These are phyloP conservation scores for Equus quagga DNA, from an alignment of 2,113 vertebrate genomes.

Conservation along the genomic window DNA sequence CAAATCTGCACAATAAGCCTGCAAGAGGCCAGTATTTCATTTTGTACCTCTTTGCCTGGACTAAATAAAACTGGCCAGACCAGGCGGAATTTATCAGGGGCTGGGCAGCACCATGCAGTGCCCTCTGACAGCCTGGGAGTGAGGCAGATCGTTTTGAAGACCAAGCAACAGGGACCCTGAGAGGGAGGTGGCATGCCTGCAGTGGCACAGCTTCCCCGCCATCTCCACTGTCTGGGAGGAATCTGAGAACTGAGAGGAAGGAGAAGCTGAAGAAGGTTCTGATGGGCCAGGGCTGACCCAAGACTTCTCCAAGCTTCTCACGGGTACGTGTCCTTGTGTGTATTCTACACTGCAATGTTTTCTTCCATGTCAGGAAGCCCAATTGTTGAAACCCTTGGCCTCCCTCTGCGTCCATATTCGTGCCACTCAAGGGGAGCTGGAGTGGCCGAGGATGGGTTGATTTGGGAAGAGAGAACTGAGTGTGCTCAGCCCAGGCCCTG, in stretches of 20 bases:
- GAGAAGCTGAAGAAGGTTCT: accelerated
- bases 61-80: accelerated
- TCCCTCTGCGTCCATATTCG: accelerated
- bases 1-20: too few species aligned
- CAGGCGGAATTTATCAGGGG: accelerated
- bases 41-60: neutral
- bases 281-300: accelerated
- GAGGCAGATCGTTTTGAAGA: accelerated
- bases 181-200: accelerated
- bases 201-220: neutral
- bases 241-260: neutral
- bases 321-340: accelerated
- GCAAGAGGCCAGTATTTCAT: neutral
- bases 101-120: accelerated
- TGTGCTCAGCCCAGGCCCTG: neutral
- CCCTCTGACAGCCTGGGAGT: accelerated
- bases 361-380: accelerated
- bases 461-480: neutral
- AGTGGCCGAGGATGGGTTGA: accelerated
- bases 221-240: accelerated
- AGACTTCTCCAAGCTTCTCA: neutral
- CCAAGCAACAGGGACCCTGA: neutral
- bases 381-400: accelerated
- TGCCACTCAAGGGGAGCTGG: neutral
- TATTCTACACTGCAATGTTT: accelerated